These are phyloP conservation scores for Forbesichthys agassizii DNA, from an alignment of 2,113 vertebrate species.

Conservation along the genomic window DNA sequence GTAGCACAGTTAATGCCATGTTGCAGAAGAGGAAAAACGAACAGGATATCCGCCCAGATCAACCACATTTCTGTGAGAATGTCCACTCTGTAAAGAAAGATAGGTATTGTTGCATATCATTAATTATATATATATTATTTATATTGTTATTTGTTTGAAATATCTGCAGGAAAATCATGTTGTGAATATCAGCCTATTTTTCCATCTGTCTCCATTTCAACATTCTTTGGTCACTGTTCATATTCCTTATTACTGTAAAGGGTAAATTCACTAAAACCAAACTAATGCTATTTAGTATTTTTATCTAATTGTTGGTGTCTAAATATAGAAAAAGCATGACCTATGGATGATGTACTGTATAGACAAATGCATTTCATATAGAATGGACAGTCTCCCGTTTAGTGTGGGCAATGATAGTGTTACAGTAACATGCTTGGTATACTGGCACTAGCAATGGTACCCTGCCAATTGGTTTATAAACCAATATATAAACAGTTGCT, in stretches of 20 bases:
- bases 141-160: conserved; percentile 2
- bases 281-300: neutral
- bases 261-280: neutral
- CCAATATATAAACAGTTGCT: neutral
- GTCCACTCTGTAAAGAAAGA: conserved; percentile 41
- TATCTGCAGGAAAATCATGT: conserved; percentile 14
- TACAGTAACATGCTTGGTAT: neutral
- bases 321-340: too few relatives aligned
- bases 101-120: conserved; percentile 32
- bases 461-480: neutral
- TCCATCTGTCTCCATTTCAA: conserved; percentile 32
- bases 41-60: conserved; percentile 46
- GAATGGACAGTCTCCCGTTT: neutral
- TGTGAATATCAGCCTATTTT: conserved; percentile 43
- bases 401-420: neutral
- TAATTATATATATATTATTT: too few relatives aligned
- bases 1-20: conserved; percentile 5
- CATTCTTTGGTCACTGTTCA: neutral
- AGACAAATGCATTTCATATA: too few relatives aligned
- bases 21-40: conserved; percentile 34
- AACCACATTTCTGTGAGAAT: conserved; percentile 37
- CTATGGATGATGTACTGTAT: too few relatives aligned
- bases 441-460: neutral
- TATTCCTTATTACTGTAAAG: neutral
- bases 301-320: too few relatives aligned